Base-by-base conservation (phyloP, 2,888 invertebrate species). In the Epinotia ramella region DNA sequence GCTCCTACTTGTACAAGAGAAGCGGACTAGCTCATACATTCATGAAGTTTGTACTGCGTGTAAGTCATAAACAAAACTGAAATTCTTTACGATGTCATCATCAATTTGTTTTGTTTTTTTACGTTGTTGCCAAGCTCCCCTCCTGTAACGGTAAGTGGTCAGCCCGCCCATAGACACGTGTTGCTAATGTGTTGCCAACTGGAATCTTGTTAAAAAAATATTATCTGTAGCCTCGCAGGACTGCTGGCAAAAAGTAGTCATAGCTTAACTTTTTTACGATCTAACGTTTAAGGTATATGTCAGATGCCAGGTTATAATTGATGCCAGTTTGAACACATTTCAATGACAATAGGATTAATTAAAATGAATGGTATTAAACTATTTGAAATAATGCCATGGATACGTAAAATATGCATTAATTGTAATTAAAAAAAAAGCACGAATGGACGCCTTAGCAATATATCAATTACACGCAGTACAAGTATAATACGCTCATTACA, bases 91-190 rank as follows among this genome's bases (percentile, higher is more conserved):
- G 44, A 44, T 60, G 60, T 60, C 75, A 60, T 66, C 75, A 53
- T 62, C 70, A 60, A 66, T 73, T 73, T 59, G 59, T 70, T 70
- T 66, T 75, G 69, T 76, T 76, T 72, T 75, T 76, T 76, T 66
- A 76, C 62, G 66, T 63, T 49, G 49, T 40, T 59, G 53, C 46
- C n/a, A 69, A 71, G 62, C 62, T 72, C 70, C 74, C 68, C 74
- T 69, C 67, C 75, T 28, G 62, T 72, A 76, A 76, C 72, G 72
- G 72, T 76, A 76, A 76, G 72, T 72, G 71, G 76, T 76, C 76
- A 76, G 67, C 62, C 62, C 76, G 76, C 76, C 76, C 72, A 76
- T 67, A 71, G 76, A 63, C 76, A 72, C 76, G 76, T 76, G 76
- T 65, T 66, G 53, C 66, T 75, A 75, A 75, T 75, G 74, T 74